Percentiles rank a stretch among this genome's conserved stretches.
These are phyloP conservation scores for Pica pica DNA, from an alignment of 2,113 vertebrate species.

Conservation along the genomic window DNA sequence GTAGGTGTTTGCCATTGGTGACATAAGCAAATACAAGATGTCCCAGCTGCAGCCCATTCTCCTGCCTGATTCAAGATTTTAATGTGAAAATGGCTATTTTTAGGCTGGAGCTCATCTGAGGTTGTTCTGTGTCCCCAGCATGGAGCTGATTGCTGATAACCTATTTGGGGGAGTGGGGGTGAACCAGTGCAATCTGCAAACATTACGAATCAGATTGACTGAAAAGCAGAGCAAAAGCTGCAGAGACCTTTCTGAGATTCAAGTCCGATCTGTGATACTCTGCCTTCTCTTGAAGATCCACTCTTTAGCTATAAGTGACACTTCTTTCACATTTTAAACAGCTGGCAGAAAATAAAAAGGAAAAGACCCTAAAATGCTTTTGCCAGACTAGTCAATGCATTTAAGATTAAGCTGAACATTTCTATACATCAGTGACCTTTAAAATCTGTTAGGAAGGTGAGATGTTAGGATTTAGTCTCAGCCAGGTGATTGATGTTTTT, in stretches of 20 bases:
- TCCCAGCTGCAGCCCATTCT: conserved; percentile 43
- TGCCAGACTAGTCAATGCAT: conserved; percentile 41
- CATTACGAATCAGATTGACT: conserved; percentile 54
- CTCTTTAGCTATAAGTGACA: conserved; percentile 26
- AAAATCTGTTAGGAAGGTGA: conserved; percentile 60
- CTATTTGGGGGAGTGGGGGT: conserved; percentile 15
- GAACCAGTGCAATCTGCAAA: conserved; percentile 67
- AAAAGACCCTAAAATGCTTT: conserved; percentile 24
- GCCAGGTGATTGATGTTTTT: conserved; percentile 52
- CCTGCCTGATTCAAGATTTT: conserved; percentile 46
- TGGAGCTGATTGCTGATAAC: conserved; percentile 71
- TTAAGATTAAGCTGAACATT: conserved; percentile 60
- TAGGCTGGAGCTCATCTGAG: conserved; percentile 62
- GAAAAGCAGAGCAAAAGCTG: conserved; percentile 54
- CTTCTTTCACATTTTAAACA: conserved; percentile 58
- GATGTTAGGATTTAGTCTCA: conserved; percentile 63
- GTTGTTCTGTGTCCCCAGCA: conserved; percentile 55
- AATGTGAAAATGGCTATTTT: conserved; percentile 76
- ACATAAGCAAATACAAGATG: conserved; percentile 58
- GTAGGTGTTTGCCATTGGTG: conserved; percentile 34
- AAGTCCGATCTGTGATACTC: not conserved
- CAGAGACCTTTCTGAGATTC: not conserved
- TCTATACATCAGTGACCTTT: conserved; percentile 63
- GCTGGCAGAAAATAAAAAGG: conserved; percentile 35
- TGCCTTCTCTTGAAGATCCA: conserved; percentile 22